Base-by-base conservation (phyloP, 30 jellyfish, hydroid and myxozoan species). In the Haliclystus octoradiatus region DNA sequence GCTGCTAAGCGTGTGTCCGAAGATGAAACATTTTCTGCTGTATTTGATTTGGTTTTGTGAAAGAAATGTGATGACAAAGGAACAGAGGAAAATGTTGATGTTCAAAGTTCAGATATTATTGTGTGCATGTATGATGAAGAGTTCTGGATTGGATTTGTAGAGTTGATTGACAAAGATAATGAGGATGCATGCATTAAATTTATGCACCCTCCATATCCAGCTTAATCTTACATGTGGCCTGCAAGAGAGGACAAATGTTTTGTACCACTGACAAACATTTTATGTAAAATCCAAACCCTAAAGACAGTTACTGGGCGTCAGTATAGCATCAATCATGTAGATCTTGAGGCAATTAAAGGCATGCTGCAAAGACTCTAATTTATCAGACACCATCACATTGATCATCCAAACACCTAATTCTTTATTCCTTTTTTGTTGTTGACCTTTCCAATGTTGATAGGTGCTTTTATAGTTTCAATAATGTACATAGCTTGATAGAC, bases 161-260 rank as follows among this genome's bases (percentile, higher is more conserved):
- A 13, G 2, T 76, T 34, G 5, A 34, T 60, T 27, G 73, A 70
- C 31, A 52, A 57, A 12, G 34, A 26, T 29, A 53, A 72, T n/a
- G 4, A 61, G 0, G 83, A 72, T 60, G 77, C 35, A 13, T 0
- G 30, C n/a, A 28, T 72, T 29, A 69, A 46, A 61, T 78, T 78
- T 35, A 35, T 79, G 71, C 93, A 71, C 73, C 85, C 85, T 9
- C 79, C 52, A 13, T 64, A 67, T 33, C 86, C 93, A 22, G 27
- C 50, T 23, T 63, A 69, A 62, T 32, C 77, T 30, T 79, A 28
- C 60, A 25, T 5, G 3, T 78, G 83, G 92, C 92, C 78, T 19
- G 30, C 29, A 31, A 34, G 28, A 51, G 76, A 68, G 1, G 91
- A 77, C 27, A 32, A 1, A 31, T 68, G 83, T 47, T 78, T 53